Evolutionary conservation across 1,140 invertebrate genomes (phyloP).

Genomic region (Drosophila simulans): DNA sequence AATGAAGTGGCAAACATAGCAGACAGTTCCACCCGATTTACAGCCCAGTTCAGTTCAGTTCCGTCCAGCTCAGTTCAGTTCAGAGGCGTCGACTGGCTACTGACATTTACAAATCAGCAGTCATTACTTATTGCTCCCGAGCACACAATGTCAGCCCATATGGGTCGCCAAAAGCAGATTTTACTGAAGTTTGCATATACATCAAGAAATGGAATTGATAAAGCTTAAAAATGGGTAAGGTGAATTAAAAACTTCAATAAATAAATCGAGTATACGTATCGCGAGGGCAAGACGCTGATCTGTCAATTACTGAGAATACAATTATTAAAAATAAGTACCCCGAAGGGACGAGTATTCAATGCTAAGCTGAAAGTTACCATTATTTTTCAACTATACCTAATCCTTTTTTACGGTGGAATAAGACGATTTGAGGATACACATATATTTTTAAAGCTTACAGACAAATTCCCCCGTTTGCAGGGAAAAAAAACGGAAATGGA

Average conservation of each 20-base stretch:
- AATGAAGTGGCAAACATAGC: slow-evolving; percentile 79
- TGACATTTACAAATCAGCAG: slow-evolving; percentile 74
- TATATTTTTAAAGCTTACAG: not conserved
- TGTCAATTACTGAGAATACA: no score
- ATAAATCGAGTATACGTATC: not conserved
- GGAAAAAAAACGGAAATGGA: not conserved
- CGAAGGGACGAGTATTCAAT: no score
- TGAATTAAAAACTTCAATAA: not conserved
- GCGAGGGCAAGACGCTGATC: no score
- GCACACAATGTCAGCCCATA: slow-evolving; percentile 2
- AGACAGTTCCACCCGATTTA: slow-evolving; percentile 58
- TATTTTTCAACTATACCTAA: no score
- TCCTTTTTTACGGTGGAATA: not conserved
- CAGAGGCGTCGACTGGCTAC: slow-evolving; percentile 56
- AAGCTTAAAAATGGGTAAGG: not conserved
- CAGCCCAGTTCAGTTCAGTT: slow-evolving; percentile 43
- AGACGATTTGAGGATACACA: not conserved
- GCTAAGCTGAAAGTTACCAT: no score
- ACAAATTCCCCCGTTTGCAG: not conserved
- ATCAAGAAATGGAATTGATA: not conserved
- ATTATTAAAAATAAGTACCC: no score
- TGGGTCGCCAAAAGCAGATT: slow-evolving; percentile 34
- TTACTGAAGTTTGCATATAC: slow-evolving; percentile 24
- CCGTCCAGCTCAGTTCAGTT: slow-evolving; percentile 33
- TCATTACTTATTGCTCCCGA: slow-evolving; percentile 66